A percentile compares a stretch with the other conserved stretches of the same genome.
Evolutionary conservation across 2,888 invertebrate species (phyloP).

Genomic region (Tetramorium bicarinatum): DNA sequence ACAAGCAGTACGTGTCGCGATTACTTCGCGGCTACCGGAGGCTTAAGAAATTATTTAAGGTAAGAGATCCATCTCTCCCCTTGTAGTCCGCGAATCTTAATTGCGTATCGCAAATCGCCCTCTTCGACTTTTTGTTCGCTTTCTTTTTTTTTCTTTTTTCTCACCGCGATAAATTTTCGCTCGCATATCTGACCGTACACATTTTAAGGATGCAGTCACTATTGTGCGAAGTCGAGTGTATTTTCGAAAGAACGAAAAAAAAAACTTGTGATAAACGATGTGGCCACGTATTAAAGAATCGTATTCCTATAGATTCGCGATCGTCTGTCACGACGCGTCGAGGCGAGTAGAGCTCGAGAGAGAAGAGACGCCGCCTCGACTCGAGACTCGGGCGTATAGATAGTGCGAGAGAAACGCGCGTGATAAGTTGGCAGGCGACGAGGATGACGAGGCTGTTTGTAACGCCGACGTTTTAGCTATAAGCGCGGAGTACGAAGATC

Average conservation of each 20-base stretch:
- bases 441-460: constrained; percentile 34
- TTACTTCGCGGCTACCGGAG: constrained; percentile 86
- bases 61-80: constrained; percentile 74
- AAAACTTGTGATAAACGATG: background rate
- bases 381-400: background rate
- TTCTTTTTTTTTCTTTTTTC: background rate
- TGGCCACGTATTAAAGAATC: background rate
- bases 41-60: constrained; percentile 86
- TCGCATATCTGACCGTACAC: background rate
- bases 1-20: constrained; percentile 86
- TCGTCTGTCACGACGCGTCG: background rate
- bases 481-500: constrained; percentile 12
- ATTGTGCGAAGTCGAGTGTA: background rate
- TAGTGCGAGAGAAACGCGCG: constrained; percentile 11
- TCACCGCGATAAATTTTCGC: background rate
- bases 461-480: background rate
- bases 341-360: constrained; percentile 2
- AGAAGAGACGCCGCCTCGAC: background rate
- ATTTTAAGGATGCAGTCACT: background rate
- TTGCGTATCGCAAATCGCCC: background rate
- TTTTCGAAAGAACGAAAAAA: background rate
- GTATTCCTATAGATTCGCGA: background rate
- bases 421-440: constrained; percentile 17
- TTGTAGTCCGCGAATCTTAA: background rate
- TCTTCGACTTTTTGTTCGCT: background rate